A percentile compares a stretch with the other conserved stretches of the same genome.
Evolutionary conservation across 2,888 invertebrate species (phyloP).

Genomic region (Altica lythri): DNA sequence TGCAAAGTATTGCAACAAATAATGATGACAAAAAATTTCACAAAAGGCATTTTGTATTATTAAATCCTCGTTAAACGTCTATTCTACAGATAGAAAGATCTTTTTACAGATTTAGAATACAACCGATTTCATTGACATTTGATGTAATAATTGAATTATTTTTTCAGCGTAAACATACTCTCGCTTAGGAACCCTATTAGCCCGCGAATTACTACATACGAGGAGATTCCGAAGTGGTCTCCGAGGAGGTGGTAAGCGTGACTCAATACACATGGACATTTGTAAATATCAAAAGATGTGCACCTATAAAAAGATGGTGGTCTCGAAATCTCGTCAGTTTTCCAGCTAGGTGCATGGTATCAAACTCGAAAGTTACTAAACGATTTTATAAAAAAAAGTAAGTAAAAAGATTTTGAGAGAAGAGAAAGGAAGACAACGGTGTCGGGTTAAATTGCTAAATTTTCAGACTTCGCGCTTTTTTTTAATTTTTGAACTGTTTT

Average conservation of each 20-base stretch:
- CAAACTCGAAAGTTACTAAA: conserved; percentile 28
- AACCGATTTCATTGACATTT: no score
- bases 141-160: no score
- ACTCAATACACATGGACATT: conserved; percentile 30
- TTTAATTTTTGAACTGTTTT: conserved; percentile 2
- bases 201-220: conserved; percentile 1
- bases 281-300: conserved; percentile 35
- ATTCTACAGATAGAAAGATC: no score
- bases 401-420: conserved; percentile 28
- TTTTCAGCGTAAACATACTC: no score
- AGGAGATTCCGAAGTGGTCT: conserved; percentile 30
- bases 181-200: no score
- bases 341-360: conserved; percentile 35
- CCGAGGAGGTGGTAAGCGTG: conserved; percentile 35
- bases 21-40: no score
- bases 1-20: no score
- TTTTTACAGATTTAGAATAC: no score
- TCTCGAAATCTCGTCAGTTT: conserved; percentile 34
- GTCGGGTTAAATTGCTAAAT: conserved; percentile 3
- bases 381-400: conserved; percentile 28
- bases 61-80: no score
- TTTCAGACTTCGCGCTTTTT: background rate
- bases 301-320: conserved; percentile 38
- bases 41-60: no score
- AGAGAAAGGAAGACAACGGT: conserved; percentile 19